phyloP scores from a whole-genome alignment of 2,888 invertebrate species.

The Lepidocyrtinus sp. region DNA sequence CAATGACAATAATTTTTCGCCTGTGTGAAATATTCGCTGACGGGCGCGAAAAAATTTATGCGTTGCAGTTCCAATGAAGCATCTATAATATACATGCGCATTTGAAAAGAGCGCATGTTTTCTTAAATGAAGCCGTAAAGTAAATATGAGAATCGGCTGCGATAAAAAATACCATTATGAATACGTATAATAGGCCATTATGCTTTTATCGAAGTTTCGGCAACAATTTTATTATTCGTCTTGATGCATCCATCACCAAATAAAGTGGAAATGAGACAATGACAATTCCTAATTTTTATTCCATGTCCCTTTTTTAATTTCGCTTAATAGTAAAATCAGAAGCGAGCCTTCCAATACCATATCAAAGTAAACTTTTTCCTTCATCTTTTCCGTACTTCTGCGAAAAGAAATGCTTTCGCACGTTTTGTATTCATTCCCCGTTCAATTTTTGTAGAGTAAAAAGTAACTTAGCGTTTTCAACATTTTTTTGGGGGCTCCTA shows the following conservation, averaged over 20 bases:
- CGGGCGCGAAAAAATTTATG: neutral
- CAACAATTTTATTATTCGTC: neutral
- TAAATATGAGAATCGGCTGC: neutral
- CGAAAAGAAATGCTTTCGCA: neutral
- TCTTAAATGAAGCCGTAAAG: neutral
- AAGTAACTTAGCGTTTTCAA: neutral
- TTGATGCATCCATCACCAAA: too few relatives aligned
- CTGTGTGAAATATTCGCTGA: neutral
- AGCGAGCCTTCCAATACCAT: neutral
- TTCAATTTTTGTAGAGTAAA: too few relatives aligned
- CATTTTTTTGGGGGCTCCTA: neutral
- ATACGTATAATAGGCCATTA: conserved; percentile 13
- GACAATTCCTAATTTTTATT: neutral
- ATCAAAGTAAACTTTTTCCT: neutral
- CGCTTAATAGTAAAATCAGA: conserved; percentile 1
- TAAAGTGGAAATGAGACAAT: neutral
- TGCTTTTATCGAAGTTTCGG: conserved; percentile 8
- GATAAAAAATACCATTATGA: conserved; percentile 5
- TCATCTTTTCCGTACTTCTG: neutral
- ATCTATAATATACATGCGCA: neutral
- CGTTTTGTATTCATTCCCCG: conserved; percentile 3
- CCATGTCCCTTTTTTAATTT: conserved; percentile 7
- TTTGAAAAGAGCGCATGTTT: neutral
- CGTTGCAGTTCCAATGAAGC: neutral
- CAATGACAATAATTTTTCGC: neutral